phyloP scores from a whole-genome alignment of 2,797 vertebrate species.

The Enteromius paludinosus region DNA sequence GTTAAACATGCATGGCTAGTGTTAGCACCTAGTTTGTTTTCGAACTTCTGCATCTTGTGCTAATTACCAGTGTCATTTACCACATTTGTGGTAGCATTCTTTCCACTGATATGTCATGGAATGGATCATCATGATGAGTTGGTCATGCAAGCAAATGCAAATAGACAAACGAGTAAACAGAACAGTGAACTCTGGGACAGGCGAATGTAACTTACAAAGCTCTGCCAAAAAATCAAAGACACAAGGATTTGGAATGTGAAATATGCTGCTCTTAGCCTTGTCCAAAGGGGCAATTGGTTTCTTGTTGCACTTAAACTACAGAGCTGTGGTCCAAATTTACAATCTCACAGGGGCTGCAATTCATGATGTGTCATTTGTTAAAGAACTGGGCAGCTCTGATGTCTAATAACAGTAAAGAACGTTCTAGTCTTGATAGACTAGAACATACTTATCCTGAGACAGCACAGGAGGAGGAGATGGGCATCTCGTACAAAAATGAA shows the following conservation, averaged over 20 bases:
- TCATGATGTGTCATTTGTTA: slow-evolving; percentile 34
- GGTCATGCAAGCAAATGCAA: slow-evolving; percentile 65
- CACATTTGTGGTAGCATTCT: slow-evolving; percentile 64
- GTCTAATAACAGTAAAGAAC: slow-evolving; percentile 18
- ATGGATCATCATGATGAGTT: slow-evolving; percentile 55
- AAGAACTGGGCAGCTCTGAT: slow-evolving; percentile 3
- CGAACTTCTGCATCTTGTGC: background rate
- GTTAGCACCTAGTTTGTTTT: background rate
- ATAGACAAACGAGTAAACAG: slow-evolving; percentile 57
- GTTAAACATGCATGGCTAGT: background rate
- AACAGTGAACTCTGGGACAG: slow-evolving; percentile 59
- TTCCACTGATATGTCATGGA: slow-evolving; percentile 70
- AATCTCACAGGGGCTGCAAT: slow-evolving; percentile 19
- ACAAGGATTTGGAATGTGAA: slow-evolving; percentile 59
- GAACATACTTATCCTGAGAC: slow-evolving; percentile 3
- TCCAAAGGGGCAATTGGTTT: slow-evolving; percentile 42
- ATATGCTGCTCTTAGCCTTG: slow-evolving; percentile 42
- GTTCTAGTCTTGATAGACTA: background rate
- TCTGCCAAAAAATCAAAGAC: slow-evolving; percentile 62
- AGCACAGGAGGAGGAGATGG: background rate
- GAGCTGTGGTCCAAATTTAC: slow-evolving; percentile 4
- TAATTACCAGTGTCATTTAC: slow-evolving; percentile 44
- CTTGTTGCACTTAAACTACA: slow-evolving; percentile 23
- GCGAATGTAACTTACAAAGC: slow-evolving; percentile 19
- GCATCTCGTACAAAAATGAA: too few species aligned